Base-by-base conservation (phyloP, 2,888 invertebrate species). In the Ophion ellenae region DNA sequence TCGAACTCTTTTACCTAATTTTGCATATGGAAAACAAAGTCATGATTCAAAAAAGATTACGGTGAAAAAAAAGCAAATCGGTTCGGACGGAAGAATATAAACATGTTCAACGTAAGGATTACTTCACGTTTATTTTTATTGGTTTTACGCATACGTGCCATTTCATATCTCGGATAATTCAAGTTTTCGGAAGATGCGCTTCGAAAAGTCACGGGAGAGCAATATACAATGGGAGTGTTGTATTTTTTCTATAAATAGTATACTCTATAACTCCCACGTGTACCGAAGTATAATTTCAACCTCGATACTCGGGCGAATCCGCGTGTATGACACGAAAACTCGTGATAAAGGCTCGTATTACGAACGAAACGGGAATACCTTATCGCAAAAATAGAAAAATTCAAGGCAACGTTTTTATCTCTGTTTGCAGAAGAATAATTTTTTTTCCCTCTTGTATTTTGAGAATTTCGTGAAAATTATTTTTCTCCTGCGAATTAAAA, bases 201-300 rank as follows among this genome's bases (percentile, higher is more conserved):
- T 63, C 20, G 47, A 63, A 63, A 53, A 45, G 45, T 82, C 77
- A 57, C 71, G 14, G 53, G 69, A 75, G 24, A 64, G 77, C 20
- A 40, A 81, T 80, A 59, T 64, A 81, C 67, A 81, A 86, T 84
- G 45, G 63, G 20, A 59, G 67, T 32, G 64, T 79, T 79, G 71
- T 71, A 77, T 84, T 71, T 66, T 78, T 10, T 20, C 71, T 86
- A 86, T 86, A 84, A 86, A 86, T 86, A 86, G 76, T 61, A 70
- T 47, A 61, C 67, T 57, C 45, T 73, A 47, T 28, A 7, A 69
- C 83, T 57, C 76, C 64, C 77, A 81, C 78, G 78, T 78, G 73
- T 63, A 11, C 47, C 69, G 53, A 63, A 69, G 36, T 40, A 36
- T 73, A 73, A 84, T 81, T 81, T 69, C 61, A 66, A 70, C 67